Base-by-base conservation (phyloP, 1,140 invertebrate species). In the Tetramorium parvispinum region DNA sequence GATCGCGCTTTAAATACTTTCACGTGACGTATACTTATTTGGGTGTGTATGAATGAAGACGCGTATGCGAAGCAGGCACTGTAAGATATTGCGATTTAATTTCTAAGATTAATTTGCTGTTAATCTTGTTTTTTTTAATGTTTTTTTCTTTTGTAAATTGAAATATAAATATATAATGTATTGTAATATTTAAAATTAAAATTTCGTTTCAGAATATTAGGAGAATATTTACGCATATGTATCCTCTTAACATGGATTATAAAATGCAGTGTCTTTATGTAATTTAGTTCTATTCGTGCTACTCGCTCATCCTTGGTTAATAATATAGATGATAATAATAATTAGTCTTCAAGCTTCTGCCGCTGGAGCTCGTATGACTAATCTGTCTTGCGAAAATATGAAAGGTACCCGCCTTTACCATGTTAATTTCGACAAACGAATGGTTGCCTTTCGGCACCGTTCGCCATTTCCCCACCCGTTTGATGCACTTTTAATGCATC, bases 401-500 rank as follows among this genome's bases (percentile, higher is more conserved):
- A 51, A 49, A 79, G 43, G 27, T 65, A 24, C 46, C 78, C 78
- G 78, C 79, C 79, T 73, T 66, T 73, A 68, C 82, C 65, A 57
- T 78, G 82, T 85, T 79, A 85, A 82, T 79, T 77, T 85, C 76
- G 83, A 82, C 57, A 85, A 46, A 81, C 75, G 46, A 65, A 81
- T 63, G 83, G 4, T 18, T 27, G 76, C 76, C 59, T 63, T 65
- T 65, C 32, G 73, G 76, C 57, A 78, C 27, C 59, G 18, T 32
- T 51, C 75, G 32, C 61, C 32, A 51, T 27, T 81, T 63, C 75
- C 32, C 51, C 46, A 21, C 18, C 75, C 40, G 59, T 65, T 81
- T 79, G 76, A 77, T 85, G 82, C 79, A 82, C 79, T 83, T 83
- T 83, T 59, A 83, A 83, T 75, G 68, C 68, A 75, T 83, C 79